A percentile compares a stretch with the other conserved stretches of the same genome.
These are phyloP conservation scores for Myotis pilosus DNA, from an alignment of 2,797 vertebrate species.

Conservation along the genomic window DNA sequence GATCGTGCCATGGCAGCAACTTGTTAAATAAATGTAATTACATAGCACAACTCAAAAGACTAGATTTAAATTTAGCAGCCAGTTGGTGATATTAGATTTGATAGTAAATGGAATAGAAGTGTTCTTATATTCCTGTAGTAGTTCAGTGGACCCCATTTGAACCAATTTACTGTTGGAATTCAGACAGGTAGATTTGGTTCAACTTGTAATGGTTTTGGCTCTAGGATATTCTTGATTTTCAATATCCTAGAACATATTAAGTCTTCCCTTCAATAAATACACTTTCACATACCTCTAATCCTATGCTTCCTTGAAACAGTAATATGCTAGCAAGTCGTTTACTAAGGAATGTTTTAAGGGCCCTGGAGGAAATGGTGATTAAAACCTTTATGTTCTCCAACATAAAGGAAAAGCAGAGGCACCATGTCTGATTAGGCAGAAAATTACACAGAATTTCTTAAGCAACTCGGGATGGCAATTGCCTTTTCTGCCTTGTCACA, in stretches of 20 bases:
- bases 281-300: slow-evolving; percentile 73
- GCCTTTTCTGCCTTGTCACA: slow-evolving; percentile 42
- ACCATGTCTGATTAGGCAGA: slow-evolving; percentile 50
- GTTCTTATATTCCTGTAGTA: slow-evolving; percentile 36
- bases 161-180: slow-evolving; percentile 58
- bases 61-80: slow-evolving; percentile 51
- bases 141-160: slow-evolving; percentile 48
- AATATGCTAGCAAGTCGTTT: slow-evolving; percentile 58
- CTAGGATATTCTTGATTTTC: slow-evolving; percentile 49
- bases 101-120: slow-evolving; percentile 45
- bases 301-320: slow-evolving; percentile 71
- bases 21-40: slow-evolving; percentile 57
- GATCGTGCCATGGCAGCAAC: slow-evolving; percentile 25
- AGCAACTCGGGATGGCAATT: background rate
- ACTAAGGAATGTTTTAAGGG: slow-evolving; percentile 49
- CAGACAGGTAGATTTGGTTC: slow-evolving; percentile 56
- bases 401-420: slow-evolving; percentile 39
- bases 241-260: slow-evolving; percentile 51
- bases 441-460: slow-evolving; percentile 13
- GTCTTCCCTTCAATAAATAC: slow-evolving; percentile 70
- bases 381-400: slow-evolving; percentile 6
- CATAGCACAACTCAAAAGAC: slow-evolving; percentile 48
- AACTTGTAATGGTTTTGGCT: slow-evolving; percentile 32
- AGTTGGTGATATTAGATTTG: slow-evolving; percentile 48
- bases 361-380: background rate